phyloP scores from a whole-genome alignment of 2,797 vertebrate genomes.

The Scolopax rusticola region DNA sequence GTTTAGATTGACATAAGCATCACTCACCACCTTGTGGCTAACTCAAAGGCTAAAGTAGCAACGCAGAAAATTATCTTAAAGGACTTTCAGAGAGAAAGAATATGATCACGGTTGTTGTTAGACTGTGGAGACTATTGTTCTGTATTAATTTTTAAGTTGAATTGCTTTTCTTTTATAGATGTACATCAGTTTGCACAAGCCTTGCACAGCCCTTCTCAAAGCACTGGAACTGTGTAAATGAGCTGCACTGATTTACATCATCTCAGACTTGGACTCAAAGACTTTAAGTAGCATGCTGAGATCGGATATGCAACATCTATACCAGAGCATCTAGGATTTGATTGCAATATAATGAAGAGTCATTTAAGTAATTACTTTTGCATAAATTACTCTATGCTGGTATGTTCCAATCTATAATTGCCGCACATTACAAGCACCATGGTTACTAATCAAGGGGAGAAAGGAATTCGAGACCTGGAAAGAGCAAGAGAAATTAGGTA shows the following conservation, averaged over 20 bases:
- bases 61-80: not conserved
- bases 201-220: not conserved
- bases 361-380: slow-evolving; percentile 79
- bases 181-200: not conserved
- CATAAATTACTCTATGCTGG: slow-evolving; percentile 73
- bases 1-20: not conserved
- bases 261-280: slow-evolving; percentile 40
- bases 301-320: slow-evolving; percentile 54
- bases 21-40: not conserved
- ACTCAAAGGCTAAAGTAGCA: not conserved
- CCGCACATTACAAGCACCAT: slow-evolving; percentile 68
- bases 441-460: slow-evolving; percentile 72
- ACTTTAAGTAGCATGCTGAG: slow-evolving; percentile 53
- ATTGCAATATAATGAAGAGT: slow-evolving; percentile 77
- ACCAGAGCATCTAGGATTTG: slow-evolving; percentile 69
- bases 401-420: slow-evolving; percentile 72
- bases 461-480: slow-evolving; percentile 48
- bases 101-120: rapidly evolving
- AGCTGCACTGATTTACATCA: slow-evolving; percentile 19
- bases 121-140: not conserved
- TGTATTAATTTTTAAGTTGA: not conserved
- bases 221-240: not conserved
- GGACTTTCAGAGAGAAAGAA: not conserved
- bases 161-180: not conserved
- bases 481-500: slow-evolving; percentile 43